Evolutionary conservation across 2,888 invertebrate genomes (phyloP).

Genomic region (Acronicta aceris): DNA sequence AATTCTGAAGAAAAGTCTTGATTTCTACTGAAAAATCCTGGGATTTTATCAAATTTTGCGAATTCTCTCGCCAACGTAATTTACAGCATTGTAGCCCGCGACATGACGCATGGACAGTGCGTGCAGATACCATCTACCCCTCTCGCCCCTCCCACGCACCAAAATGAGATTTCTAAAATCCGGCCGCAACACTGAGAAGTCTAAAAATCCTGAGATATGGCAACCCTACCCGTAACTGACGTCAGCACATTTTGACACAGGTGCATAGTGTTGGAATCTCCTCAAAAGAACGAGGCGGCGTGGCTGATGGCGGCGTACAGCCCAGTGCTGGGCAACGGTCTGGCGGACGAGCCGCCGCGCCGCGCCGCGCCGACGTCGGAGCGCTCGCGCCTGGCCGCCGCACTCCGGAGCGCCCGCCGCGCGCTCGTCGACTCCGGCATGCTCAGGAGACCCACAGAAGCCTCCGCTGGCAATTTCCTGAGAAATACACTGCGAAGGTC

Average conservation of each 20-base stretch:
- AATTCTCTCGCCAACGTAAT: no score
- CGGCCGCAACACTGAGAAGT: no score
- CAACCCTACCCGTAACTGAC: neutral
- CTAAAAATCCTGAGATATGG: no score
- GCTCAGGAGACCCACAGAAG: slow-evolving; percentile 94
- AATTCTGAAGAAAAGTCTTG: no score
- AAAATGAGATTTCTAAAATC: no score
- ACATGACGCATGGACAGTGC: no score
- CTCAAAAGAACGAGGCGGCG: slow-evolving; percentile 97
- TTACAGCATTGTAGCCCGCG: no score
- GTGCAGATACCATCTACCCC: no score
- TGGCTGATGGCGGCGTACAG: slow-evolving; percentile 97
- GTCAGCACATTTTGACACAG: slow-evolving; percentile 77
- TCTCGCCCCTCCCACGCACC: no score
- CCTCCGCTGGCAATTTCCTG: slow-evolving; percentile 94
- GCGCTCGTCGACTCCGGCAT: slow-evolving; percentile 95
- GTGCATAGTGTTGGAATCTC: slow-evolving; percentile 97
- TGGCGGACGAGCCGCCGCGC: slow-evolving; percentile 91
- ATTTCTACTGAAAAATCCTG: no score
- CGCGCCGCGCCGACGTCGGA: slow-evolving; percentile 95
- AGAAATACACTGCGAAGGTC: slow-evolving; percentile 95
- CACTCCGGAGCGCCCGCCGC: slow-evolving; percentile 94
- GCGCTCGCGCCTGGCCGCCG: slow-evolving; percentile 95
- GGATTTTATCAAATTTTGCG: no score
- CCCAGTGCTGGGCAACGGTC: slow-evolving; percentile 94